Evolutionary conservation across 2,113 vertebrate species (phyloP).

Genomic region (Mesembrinibis cayennensis): DNA sequence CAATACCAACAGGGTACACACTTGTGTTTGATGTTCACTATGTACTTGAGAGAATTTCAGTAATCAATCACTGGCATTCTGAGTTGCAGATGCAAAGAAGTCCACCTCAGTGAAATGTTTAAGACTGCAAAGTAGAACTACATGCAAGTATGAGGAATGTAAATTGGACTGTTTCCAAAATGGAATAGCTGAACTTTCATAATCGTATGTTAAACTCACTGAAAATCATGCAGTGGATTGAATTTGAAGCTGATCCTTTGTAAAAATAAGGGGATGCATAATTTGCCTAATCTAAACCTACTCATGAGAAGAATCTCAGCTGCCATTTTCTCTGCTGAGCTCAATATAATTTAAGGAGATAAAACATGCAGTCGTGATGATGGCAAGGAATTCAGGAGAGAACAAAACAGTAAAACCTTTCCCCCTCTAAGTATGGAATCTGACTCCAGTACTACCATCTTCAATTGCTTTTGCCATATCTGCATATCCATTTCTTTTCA

Average conservation of each 20-base stretch:
- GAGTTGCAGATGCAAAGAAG: background rate
- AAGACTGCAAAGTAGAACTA: background rate
- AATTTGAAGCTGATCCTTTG: background rate
- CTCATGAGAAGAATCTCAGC: background rate
- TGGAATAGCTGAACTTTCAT: background rate
- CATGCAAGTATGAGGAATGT: background rate
- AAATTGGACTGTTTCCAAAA: background rate
- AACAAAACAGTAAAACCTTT: background rate
- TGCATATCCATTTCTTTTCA: background rate
- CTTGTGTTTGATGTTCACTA: slow-evolving; percentile 24
- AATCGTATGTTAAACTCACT: background rate
- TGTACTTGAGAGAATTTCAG: slow-evolving; percentile 19
- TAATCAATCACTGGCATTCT: slow-evolving; percentile 15
- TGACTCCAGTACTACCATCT: background rate
- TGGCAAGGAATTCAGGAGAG: background rate
- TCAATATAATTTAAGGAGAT: background rate
- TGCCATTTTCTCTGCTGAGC: background rate
- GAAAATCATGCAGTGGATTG: background rate
- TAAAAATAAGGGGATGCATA: background rate
- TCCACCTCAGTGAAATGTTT: background rate
- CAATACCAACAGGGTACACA: slow-evolving; percentile 19
- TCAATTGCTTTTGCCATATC: background rate
- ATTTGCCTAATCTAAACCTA: background rate
- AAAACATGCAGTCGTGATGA: background rate
- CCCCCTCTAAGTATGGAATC: background rate